Percentiles rank a stretch among this genome's conserved stretches.
phyloP scores from a whole-genome alignment of 2,888 invertebrate species.

The Trachelus troglodyta region DNA sequence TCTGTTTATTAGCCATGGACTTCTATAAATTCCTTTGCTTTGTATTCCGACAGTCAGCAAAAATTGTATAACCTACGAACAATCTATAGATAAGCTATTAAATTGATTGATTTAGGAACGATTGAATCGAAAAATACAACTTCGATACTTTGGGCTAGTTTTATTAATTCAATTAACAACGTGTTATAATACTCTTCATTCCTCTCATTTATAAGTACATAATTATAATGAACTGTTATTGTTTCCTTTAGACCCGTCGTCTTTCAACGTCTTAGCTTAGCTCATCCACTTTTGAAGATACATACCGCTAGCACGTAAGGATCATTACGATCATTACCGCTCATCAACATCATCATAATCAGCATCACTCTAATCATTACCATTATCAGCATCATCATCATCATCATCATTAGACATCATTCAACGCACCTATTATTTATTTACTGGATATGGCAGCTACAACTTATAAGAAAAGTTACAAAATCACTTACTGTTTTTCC shows the following conservation, averaged over 20 bases:
- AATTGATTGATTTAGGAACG: slow-evolving; percentile 15
- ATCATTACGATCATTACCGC: slow-evolving; percentile 33
- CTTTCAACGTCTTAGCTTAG: slow-evolving; percentile 54
- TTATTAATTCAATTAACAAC: slow-evolving; percentile 67
- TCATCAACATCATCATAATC: slow-evolving; percentile 22
- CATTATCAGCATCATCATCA: slow-evolving; percentile 22
- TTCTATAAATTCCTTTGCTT: not conserved
- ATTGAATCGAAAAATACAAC: slow-evolving; percentile 17
- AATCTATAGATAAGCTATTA: not conserved
- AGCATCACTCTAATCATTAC: slow-evolving; percentile 23
- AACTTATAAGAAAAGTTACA: slow-evolving; percentile 64
- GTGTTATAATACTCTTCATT: slow-evolving; percentile 66
- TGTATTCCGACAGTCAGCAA: not conserved
- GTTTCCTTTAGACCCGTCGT: slow-evolving; percentile 65
- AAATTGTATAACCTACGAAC: not conserved
- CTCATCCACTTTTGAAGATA: slow-evolving; percentile 53
- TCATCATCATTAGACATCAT: slow-evolving; percentile 43
- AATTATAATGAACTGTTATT: slow-evolving; percentile 57
- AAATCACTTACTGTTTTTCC: slow-evolving; percentile 59
- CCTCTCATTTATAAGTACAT: slow-evolving; percentile 64
- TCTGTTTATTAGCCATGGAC: not conserved
- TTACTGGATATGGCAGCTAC: slow-evolving; percentile 63
- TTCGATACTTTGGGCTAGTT: slow-evolving; percentile 63
- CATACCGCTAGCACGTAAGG: slow-evolving; percentile 51
- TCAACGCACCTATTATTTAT: slow-evolving; percentile 50